These are phyloP conservation scores for Zonitis immaculata DNA, from an alignment of 2,888 invertebrate genomes.

Conservation along the genomic window DNA sequence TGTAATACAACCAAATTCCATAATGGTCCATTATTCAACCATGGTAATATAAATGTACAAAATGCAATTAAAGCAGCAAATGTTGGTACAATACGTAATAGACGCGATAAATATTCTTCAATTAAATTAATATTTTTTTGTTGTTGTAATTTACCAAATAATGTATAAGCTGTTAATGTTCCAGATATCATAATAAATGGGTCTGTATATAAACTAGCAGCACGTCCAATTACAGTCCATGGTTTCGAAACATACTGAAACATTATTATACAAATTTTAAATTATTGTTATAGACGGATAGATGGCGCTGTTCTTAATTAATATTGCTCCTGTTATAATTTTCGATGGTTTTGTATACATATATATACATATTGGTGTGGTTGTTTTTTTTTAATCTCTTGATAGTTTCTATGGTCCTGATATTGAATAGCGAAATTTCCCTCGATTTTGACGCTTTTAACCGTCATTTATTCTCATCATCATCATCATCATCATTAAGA, in stretches of 20 bases:
- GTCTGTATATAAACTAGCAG: constrained; percentile 67
- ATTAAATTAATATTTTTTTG: constrained; percentile 54
- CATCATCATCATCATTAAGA: constrained; percentile 9
- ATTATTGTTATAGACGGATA: background rate
- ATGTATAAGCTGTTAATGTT: constrained; percentile 60
- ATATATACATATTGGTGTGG: too few species aligned
- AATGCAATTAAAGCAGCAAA: constrained; percentile 61
- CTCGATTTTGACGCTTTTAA: constrained; percentile 32
- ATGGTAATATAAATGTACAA: constrained; percentile 62
- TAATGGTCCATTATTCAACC: constrained; percentile 60
- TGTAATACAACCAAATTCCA: constrained; percentile 66
- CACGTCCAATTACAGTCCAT: constrained; percentile 64
- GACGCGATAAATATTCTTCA: constrained; percentile 59
- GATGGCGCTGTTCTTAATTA: background rate
- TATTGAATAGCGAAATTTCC: constrained; percentile 36
- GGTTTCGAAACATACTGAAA: constrained; percentile 56
- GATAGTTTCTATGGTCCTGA: constrained; percentile 22
- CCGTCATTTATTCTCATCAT: constrained; percentile 14
- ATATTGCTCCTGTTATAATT: background rate
- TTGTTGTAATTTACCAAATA: constrained; percentile 56
- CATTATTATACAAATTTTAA: background rate
- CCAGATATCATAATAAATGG: constrained; percentile 68
- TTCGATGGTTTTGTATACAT: too few species aligned
- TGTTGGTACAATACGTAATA: constrained; percentile 61
- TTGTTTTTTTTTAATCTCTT: background rate